Conservation (phyloP, 2,888 invertebrate species). For the Apoderus coryli region DNA sequence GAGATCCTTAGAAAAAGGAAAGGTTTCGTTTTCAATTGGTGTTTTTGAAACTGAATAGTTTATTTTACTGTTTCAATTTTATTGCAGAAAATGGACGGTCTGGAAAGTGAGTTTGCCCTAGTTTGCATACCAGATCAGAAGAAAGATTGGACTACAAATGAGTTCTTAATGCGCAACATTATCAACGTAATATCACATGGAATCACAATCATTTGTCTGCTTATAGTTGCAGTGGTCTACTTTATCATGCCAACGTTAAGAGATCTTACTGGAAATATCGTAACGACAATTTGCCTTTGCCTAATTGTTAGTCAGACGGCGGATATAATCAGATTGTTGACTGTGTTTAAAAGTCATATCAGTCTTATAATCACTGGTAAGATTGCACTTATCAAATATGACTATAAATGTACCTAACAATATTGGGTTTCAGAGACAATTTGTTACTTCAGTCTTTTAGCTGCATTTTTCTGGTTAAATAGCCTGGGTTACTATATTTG, state of each 20-base stretch:
- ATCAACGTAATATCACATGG: constrained; percentile 65
- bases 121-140: constrained; percentile 60
- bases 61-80: constrained; percentile 6
- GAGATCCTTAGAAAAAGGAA: background rate
- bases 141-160: constrained; percentile 54
- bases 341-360: constrained; percentile 64
- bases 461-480: constrained; percentile 77
- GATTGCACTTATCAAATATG: no score
- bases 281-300: constrained; percentile 68
- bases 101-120: constrained; percentile 48
- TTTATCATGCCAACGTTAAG: constrained; percentile 70
- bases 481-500: constrained; percentile 78
- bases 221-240: constrained; percentile 63
- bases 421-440: constrained; percentile 66
- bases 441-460: constrained; percentile 59
- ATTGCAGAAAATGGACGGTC: constrained; percentile 16
- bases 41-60: background rate
- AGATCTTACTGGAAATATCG: constrained; percentile 72
- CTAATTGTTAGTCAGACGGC: constrained; percentile 64
- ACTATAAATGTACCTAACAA: no score
- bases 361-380: constrained; percentile 68
- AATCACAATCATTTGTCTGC: constrained; percentile 52
- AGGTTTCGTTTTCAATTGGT: constrained; percentile 4
- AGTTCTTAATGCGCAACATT: constrained; percentile 58
- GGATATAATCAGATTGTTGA: constrained; percentile 63